Conservation (phyloP, 2,797 vertebrate species). For the Diglossa cyanea region DNA sequence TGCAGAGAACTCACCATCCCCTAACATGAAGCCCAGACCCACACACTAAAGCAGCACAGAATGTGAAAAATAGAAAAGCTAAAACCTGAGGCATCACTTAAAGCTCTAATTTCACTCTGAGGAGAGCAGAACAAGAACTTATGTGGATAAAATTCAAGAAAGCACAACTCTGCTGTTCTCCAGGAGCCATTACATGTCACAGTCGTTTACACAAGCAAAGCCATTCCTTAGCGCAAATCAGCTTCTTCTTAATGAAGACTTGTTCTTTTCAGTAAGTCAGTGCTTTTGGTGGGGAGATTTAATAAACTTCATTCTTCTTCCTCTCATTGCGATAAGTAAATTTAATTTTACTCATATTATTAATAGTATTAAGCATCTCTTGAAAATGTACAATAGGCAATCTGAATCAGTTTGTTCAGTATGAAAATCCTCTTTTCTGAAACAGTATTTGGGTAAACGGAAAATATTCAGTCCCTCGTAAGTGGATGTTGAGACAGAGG, state of each 20-base stretch:
- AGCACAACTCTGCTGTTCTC: not conserved
- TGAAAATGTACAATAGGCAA: not conserved
- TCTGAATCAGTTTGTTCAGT: not conserved
- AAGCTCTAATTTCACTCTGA: not conserved
- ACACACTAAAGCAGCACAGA: not conserved
- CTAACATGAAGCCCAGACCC: not conserved
- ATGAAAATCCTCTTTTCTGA: not conserved
- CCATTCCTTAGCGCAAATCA: constrained; percentile 41
- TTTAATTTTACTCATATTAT: constrained; percentile 22
- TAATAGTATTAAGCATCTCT: constrained; percentile 9
- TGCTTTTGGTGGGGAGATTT: constrained; percentile 1
- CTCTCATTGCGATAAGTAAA: constrained; percentile 19
- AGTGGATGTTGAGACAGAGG: not conserved
- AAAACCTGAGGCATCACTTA: not conserved
- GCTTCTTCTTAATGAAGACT: constrained; percentile 40
- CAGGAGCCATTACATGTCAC: not conserved
- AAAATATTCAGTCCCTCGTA: not conserved
- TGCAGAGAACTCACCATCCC: not conserved
- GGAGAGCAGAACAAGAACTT: not conserved
- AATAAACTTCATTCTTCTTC: constrained; percentile 51
- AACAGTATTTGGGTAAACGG: not conserved
- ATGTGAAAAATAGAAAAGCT: not conserved
- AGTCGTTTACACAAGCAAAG: not conserved
- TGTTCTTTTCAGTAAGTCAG: constrained; percentile 36
- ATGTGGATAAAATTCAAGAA: not conserved